These are phyloP conservation scores for Paratrypauchen microcephalus DNA, from an alignment of 2,797 vertebrate species.

Conservation along the genomic window DNA sequence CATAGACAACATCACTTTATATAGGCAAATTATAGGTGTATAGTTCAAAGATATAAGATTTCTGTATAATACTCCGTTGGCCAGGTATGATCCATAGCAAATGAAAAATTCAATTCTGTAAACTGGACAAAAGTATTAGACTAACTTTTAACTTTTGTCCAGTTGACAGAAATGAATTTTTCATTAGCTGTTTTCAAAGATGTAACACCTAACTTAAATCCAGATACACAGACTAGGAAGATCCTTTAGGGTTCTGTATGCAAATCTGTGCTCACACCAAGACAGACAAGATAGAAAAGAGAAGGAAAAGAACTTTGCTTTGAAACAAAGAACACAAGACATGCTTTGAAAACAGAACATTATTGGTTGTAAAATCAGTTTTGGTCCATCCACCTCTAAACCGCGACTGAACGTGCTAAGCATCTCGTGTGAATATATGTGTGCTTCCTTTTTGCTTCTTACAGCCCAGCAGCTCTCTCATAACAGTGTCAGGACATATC, in stretches of 20 bases:
- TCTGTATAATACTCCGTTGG: too few species aligned
- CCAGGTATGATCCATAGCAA: too few species aligned
- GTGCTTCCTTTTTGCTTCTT: slow-evolving; percentile 65
- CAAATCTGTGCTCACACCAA: neutral
- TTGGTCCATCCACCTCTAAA: slow-evolving; percentile 2
- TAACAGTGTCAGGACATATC: slow-evolving; percentile 78
- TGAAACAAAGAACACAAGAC: neutral
- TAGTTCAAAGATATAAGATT: too few species aligned
- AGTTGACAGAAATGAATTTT: too few species aligned
- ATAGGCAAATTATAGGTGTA: too few species aligned
- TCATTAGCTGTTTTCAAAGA: too few species aligned
- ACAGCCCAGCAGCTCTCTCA: slow-evolving; percentile 70
- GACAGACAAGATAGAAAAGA: neutral
- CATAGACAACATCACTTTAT: too few species aligned
- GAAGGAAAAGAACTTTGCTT: neutral
- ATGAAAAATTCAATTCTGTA: too few species aligned
- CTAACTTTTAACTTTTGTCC: too few species aligned
- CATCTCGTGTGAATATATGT: slow-evolving; percentile 59
- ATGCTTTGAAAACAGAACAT: neutral
- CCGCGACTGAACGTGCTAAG: slow-evolving; percentile 34
- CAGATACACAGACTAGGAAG: too few species aligned
- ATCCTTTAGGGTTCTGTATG: neutral
- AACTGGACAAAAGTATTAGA: too few species aligned
- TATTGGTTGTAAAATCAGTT: neutral
- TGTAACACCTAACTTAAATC: too few species aligned